phyloP scores from a whole-genome alignment of 2,113 vertebrate genomes.

The Lamprologus speciosus region DNA sequence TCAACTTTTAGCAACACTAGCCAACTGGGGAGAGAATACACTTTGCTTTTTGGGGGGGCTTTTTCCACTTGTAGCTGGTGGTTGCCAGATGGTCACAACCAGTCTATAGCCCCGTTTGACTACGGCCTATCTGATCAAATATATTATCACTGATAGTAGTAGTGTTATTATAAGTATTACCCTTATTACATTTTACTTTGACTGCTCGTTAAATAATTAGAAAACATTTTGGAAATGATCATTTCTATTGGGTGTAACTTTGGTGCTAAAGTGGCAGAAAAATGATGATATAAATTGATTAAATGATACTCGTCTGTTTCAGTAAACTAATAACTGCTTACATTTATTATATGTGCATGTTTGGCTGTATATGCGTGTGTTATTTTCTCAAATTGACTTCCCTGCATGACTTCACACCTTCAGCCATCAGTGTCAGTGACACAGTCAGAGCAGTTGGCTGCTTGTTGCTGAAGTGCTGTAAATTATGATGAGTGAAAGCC shows the following conservation, averaged over 20 bases:
- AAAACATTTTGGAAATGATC: accelerated
- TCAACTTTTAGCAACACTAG: neutral
- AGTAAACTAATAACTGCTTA: neutral
- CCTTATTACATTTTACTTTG: neutral
- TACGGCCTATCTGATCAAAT: neutral
- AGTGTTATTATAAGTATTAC: neutral
- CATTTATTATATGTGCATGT: neutral
- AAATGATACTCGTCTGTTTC: neutral
- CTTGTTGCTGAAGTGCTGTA: neutral
- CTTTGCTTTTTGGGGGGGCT: accelerated
- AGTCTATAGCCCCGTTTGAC: neutral
- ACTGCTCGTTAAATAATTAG: accelerated
- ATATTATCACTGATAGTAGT: neutral
- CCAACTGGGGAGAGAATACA: neutral
- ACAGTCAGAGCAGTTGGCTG: neutral
- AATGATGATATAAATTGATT: neutral
- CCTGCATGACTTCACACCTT: neutral
- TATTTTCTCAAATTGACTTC: neutral
- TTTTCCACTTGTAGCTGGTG: neutral
- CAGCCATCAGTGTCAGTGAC: neutral
- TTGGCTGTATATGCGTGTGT: neutral
- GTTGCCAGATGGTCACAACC: neutral
- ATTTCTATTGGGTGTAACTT: neutral
- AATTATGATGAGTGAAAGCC: neutral
- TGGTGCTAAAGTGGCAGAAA: neutral